Evolutionary conservation across 1,140 invertebrate species (phyloP).

Genomic region (Lanistes nyassanus): DNA sequence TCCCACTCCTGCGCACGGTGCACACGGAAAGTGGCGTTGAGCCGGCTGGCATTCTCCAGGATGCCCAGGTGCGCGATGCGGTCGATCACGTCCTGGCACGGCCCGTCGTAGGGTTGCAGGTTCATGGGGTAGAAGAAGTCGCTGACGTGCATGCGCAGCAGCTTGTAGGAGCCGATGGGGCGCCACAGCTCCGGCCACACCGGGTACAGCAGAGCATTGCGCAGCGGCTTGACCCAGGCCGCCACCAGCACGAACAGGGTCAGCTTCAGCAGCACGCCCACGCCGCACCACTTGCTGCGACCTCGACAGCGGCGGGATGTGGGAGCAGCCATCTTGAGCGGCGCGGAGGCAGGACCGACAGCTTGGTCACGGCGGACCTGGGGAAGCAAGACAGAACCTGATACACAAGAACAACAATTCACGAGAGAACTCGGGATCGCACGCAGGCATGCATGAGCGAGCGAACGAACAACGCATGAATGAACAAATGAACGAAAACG

Average conservation of each 20-base stretch:
- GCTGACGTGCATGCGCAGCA: conserved; percentile 10
- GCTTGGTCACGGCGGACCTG: too few relatives aligned
- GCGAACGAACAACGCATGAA: too few relatives aligned
- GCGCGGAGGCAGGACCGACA: too few relatives aligned
- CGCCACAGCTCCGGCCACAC: conserved; percentile 21
- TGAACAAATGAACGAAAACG: too few relatives aligned
- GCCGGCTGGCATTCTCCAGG: background rate
- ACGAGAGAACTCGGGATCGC: too few relatives aligned
- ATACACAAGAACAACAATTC: too few relatives aligned
- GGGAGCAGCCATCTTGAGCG: too few relatives aligned
- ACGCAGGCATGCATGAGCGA: too few relatives aligned
- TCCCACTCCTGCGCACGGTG: background rate
- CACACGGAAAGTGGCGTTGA: conserved; percentile 17
- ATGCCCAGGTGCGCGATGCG: background rate
- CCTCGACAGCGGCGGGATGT: background rate
- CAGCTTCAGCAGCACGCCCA: background rate
- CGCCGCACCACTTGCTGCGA: conserved; percentile 4
- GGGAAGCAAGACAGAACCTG: too few relatives aligned
- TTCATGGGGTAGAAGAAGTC: conserved; percentile 23
- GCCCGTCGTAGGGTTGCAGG: conserved; percentile 2
- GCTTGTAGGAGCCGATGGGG: conserved; percentile 13
- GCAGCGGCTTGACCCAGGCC: conserved; percentile 11
- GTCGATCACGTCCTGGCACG: background rate
- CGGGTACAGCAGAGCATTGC: conserved; percentile 13
- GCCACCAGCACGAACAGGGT: background rate